Conservation (phyloP, 2,113 vertebrate species). For the Cryptoleucopteryx plumbea region DNA sequence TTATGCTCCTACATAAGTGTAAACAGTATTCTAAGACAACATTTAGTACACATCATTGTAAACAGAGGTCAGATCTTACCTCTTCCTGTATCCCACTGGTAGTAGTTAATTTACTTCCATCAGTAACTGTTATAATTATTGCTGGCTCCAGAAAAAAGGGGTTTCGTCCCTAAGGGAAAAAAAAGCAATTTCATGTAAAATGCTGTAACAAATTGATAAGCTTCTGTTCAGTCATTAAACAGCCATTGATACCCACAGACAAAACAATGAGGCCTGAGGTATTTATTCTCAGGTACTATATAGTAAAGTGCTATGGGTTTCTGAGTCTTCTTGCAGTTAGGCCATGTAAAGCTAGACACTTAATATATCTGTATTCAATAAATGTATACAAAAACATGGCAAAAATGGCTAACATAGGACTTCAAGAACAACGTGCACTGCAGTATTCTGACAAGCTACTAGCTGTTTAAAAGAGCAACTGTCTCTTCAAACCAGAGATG, state of each 20-base stretch:
- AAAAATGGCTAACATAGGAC: neutral
- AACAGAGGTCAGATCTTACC: conserved; percentile 71
- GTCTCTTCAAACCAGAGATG: neutral
- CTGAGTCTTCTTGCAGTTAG: neutral
- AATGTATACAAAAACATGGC: neutral
- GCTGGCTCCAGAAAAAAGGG: conserved; percentile 93
- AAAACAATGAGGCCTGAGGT: neutral
- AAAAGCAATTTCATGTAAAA: neutral
- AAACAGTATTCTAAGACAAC: neutral
- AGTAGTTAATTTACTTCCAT: conserved; percentile 91
- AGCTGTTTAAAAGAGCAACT: neutral
- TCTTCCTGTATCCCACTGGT: conserved; percentile 88
- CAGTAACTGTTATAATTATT: conserved; percentile 91
- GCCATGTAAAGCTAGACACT: neutral
- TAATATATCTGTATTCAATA: neutral
- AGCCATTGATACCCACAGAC: neutral
- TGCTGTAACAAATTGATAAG: neutral
- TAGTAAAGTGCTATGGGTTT: neutral
- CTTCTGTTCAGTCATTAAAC: neutral
- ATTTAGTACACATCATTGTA: neutral
- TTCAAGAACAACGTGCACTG: neutral
- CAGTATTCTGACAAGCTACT: neutral
- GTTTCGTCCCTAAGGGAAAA: conserved; percentile 82
- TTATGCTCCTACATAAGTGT: neutral
- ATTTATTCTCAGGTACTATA: neutral